A percentile compares a stretch with the other conserved stretches of the same genome.
Conservation (phyloP, 2,113 vertebrate genomes). For the Halcyon senegalensis region DNA sequence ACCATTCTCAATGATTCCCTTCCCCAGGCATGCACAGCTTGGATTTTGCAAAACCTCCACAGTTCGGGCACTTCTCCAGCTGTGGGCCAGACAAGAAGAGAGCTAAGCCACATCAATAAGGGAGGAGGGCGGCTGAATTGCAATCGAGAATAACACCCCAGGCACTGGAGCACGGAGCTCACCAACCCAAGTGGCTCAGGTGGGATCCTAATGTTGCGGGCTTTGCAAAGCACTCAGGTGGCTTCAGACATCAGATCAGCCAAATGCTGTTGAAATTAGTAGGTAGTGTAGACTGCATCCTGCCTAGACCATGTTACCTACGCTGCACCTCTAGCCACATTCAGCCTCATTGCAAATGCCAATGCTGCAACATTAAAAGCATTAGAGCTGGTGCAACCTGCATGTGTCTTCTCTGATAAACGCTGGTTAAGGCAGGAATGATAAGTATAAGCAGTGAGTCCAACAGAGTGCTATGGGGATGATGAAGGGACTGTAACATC, state of each 20-base stretch:
- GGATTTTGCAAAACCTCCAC: not conserved
- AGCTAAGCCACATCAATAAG: accelerated
- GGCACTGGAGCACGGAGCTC: accelerated
- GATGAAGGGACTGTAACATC: no score
- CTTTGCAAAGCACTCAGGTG: not conserved
- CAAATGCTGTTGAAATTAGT: not conserved
- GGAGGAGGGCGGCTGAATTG: not conserved
- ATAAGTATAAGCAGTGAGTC: not conserved
- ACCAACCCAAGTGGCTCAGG: accelerated
- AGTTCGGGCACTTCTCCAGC: not conserved
- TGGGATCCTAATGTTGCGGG: accelerated
- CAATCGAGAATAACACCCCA: accelerated
- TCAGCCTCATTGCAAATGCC: accelerated
- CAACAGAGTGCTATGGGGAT: no score
- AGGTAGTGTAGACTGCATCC: not conserved
- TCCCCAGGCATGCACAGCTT: not conserved
- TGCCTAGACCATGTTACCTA: not conserved
- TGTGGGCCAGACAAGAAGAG: not conserved
- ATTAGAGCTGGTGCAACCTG: not conserved
- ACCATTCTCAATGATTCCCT: accelerated
- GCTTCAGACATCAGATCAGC: not conserved
- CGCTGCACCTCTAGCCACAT: accelerated
- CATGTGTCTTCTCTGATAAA: not conserved
- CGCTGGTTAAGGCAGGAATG: not conserved
- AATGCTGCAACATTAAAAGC: not conserved